These are phyloP conservation scores for Drosophila carrolli DNA, from an alignment of 1,140 invertebrate species.

Conservation along the genomic window DNA sequence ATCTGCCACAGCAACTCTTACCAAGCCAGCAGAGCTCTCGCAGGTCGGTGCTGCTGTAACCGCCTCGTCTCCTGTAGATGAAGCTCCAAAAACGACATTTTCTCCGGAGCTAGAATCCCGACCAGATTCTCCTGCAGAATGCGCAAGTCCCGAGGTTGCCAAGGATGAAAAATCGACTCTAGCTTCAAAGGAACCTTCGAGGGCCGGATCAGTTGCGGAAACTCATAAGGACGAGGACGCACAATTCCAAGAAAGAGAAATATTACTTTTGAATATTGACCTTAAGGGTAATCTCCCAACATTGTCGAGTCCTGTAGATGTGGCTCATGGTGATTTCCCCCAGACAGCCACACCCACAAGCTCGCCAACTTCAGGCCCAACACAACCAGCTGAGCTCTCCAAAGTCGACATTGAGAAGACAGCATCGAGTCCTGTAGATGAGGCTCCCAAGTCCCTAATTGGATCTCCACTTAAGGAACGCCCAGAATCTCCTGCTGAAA, in stretches of 20 bases:
- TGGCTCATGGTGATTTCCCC: slow-evolving; percentile 36
- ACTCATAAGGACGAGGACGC: slow-evolving; percentile 15
- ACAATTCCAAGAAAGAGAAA: background rate
- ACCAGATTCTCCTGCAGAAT: slow-evolving; percentile 48
- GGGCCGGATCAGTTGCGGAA: slow-evolving; percentile 20
- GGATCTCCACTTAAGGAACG: slow-evolving; percentile 3
- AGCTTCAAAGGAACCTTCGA: slow-evolving; percentile 32
- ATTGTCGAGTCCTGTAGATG: slow-evolving; percentile 34
- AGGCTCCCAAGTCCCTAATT: slow-evolving; percentile 25
- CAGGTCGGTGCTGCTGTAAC: slow-evolving; percentile 33
- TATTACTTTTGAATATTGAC: slow-evolving; percentile 2
- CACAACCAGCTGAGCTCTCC: slow-evolving; percentile 15
- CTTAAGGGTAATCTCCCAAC: slow-evolving; percentile 11
- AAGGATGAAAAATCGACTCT: slow-evolving; percentile 14
- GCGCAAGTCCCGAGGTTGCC: slow-evolving; percentile 5
- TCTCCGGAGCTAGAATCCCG: slow-evolving; percentile 13
- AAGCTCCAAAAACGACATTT: slow-evolving; percentile 38
- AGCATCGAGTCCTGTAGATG: slow-evolving; percentile 29
- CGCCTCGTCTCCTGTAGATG: slow-evolving; percentile 63
- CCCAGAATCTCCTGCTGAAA: slow-evolving; percentile 41
- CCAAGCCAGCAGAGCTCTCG: slow-evolving; percentile 42
- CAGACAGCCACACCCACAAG: slow-evolving; percentile 25
- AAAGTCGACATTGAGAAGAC: slow-evolving; percentile 22
- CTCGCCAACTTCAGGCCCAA: slow-evolving; percentile 2
- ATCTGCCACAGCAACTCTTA: background rate